Base-by-base conservation (phyloP, 2,113 vertebrate species). In the Toxotes jaculatrix region DNA sequence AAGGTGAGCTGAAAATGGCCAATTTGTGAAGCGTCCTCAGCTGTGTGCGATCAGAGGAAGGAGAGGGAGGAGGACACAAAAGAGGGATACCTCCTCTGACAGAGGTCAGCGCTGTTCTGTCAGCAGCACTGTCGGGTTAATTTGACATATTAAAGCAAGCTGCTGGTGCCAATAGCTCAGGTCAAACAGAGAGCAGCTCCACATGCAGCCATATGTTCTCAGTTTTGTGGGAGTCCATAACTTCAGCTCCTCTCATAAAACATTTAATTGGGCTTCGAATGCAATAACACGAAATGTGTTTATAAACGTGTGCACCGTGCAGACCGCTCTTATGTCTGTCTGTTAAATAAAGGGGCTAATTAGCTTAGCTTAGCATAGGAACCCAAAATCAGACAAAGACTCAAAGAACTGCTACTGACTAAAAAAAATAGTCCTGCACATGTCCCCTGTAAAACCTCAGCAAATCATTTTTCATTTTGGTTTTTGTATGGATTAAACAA, bases 91-190 rank as follows among this genome's bases (percentile, higher is more conserved):
- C 13, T 64, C 43, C 80, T 53, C 72, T 55, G 72, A 88, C 83
- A 85, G 86, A 87, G 90, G 93, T 92, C 92, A 91, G 76, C 53
- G n/a, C 79, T 59, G 75, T 64, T 75, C 87, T 89, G 93, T 93
- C 90, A 88, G 55, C 91, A 88, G 68, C 77, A 36, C 77, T 38
- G 77, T 67, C 62, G 79, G 59, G 89, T 92, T 93, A 86, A 93
- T 94, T 88, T 91, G 92, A 94, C 88, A 77, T 82, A 90, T 93
- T 92, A 90, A 93, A 87, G 81, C 77, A 49, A 80, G 87, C 86
- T 87, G 88, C 82, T 77, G 91, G 71, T 75, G 90, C 84, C 90
- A 91, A 87, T 64, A 78, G 88, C 82, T 90, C 68, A 56, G 87
- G 86, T 90, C 89, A 86, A 91, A 88, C 61, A 56, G 86, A 74